phyloP scores from a whole-genome alignment of 2,797 vertebrate genomes.

The Molossus alvarezi region DNA sequence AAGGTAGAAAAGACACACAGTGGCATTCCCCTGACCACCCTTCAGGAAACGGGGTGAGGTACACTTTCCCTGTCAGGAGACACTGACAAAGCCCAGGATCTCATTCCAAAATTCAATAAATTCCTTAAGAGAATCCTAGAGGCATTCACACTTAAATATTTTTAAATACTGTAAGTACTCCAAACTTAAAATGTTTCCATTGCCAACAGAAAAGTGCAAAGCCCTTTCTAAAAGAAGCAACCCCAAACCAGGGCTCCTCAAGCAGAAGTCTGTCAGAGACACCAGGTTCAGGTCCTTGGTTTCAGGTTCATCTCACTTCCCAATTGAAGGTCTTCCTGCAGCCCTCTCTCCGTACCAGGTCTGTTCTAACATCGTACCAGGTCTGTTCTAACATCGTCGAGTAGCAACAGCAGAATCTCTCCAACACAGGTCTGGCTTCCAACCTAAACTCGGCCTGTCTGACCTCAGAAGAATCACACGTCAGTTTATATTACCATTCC shows the following conservation, averaged over 20 bases:
- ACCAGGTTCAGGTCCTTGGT: neutral
- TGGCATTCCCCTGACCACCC: neutral
- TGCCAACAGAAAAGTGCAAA: neutral
- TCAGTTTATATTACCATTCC: neutral
- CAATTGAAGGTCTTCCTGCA: neutral
- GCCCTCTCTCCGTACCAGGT: neutral
- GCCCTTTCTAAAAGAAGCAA: neutral
- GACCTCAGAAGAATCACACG: neutral
- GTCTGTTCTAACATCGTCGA: neutral
- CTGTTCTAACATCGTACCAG: neutral
- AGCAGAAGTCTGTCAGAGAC: conserved; percentile 30
- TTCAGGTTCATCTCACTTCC: neutral
- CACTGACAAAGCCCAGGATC: conserved; percentile 77
- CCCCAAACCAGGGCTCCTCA: neutral
- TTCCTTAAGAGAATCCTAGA: conserved; percentile 78
- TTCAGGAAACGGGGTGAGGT: conserved; percentile 21
- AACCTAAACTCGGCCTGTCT: neutral
- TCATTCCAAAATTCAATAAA: conserved; percentile 75
- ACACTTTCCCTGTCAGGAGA: conserved; percentile 44
- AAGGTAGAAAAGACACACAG: conserved; percentile 20
- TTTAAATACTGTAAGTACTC: neutral
- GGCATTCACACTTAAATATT: conserved; percentile 26
- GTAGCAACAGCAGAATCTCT: neutral
- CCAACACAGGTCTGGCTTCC: neutral
- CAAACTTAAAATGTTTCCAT: conserved; percentile 53